phyloP scores from a whole-genome alignment of 2,113 vertebrate genomes.

The pig (Sus scrofa) region DNA sequence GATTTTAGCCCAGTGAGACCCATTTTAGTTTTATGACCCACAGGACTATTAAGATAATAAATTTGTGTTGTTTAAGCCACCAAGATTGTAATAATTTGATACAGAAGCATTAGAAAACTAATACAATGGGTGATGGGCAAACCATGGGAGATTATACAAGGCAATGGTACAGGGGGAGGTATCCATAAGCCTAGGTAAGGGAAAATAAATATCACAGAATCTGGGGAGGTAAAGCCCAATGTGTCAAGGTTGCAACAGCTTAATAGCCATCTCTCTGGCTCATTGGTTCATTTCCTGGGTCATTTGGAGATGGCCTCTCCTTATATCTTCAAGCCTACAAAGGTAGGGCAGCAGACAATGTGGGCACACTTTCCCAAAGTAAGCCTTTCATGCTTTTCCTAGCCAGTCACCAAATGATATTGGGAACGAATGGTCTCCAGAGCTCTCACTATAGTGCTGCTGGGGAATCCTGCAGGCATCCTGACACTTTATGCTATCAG shows the following conservation, averaged over 20 bases:
- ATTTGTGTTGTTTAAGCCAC: background rate
- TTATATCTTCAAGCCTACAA: background rate
- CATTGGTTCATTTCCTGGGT: background rate
- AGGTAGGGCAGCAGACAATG: background rate
- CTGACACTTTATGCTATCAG: background rate
- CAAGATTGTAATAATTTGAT: background rate
- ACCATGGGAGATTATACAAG: background rate
- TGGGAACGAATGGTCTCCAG: background rate
- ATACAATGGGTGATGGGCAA: background rate
- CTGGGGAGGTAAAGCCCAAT: background rate
- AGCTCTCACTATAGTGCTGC: background rate
- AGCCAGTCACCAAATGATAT: background rate
- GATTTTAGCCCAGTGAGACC: background rate
- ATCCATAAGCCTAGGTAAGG: background rate
- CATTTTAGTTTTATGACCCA: background rate
- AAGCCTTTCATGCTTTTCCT: background rate
- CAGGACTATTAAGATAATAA: background rate
- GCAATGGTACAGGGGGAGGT: accelerated
- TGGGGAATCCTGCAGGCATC: background rate
- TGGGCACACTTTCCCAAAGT: background rate
- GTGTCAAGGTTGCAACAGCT: background rate
- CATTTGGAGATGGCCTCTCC: background rate
- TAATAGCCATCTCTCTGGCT: background rate
- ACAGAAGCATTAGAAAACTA: background rate
- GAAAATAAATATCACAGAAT: background rate